Base-by-base conservation (phyloP, 2,888 invertebrate genomes). In the Cheilosia soror region DNA sequence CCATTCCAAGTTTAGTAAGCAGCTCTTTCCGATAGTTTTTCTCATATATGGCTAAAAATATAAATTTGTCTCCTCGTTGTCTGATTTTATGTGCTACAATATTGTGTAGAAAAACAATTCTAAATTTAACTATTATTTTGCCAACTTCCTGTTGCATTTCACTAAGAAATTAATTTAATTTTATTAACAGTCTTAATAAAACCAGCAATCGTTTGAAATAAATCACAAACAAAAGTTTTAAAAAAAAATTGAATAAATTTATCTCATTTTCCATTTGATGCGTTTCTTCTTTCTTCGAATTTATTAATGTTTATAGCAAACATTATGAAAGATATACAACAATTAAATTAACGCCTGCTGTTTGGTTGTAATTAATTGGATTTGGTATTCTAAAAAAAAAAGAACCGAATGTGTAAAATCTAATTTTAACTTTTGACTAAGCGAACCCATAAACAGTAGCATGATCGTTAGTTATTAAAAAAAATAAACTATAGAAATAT, bases 311-410 rank as follows among this genome's bases (percentile, higher is more conserved):
- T 69, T 62, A 69, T 62, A 62, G 33, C 60, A 42, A 44, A n/a
- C 13, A 27, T 40, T 25, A 62, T 15, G 42, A 53, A 53, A 37
- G 49, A 44, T 25, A 57, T 37, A 47, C 5, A 57, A 47, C 13
- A 44, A 44, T n/a, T 5, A 55, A 53, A n/a, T 57, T 37, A 57
- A 29, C 51, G 66, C 66, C 58, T 57, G 57, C 29, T 55, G 75
- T 20, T 58, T 58, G 62, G 11, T 53, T 55, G 49, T 68, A 68
- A 69, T 78, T 63, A 78, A 78, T 78, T 71, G 33, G 29, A 60
- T 51, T 60, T 58, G 9, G 2, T 55, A 3, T 53, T 68, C 37
- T 40, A 57, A 29, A 58, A 40, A 58, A 40, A 68, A 60, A 76
- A 47, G 57, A 58, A 40, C 27, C 25, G 51, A 65, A 66, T 57